These are phyloP conservation scores for Lasioglossum malachurum DNA, from an alignment of 2,888 invertebrate species.

Conservation along the genomic window DNA sequence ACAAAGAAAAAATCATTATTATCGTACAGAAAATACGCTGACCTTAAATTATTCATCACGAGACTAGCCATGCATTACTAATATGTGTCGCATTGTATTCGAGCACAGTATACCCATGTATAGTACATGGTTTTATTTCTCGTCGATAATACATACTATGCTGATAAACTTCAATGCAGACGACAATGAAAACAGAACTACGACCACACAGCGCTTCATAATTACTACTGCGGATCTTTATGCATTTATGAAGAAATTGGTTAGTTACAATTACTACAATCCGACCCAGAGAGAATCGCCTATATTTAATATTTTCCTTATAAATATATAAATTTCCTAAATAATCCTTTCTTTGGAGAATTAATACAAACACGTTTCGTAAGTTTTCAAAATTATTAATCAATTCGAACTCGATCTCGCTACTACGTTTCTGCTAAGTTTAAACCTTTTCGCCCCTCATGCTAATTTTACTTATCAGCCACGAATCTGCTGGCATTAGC, in stretches of 20 bases:
- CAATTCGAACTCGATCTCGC: too few relatives aligned
- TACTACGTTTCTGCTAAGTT: neutral
- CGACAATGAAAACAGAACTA: neutral
- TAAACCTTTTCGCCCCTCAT: neutral
- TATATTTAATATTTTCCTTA: too few relatives aligned
- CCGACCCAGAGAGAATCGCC: neutral
- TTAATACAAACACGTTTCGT: too few relatives aligned
- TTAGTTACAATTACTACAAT: neutral
- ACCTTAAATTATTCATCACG: slow-evolving; percentile 8
- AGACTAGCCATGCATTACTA: neutral
- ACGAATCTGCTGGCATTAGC: neutral
- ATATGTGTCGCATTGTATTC: neutral
- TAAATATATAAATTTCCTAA: too few relatives aligned
- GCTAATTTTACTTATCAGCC: neutral
- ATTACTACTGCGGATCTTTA: neutral
- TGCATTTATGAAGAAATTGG: too few relatives aligned
- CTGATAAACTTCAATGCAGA: neutral
- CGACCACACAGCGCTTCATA: neutral
- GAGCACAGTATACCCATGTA: neutral
- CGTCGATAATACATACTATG: neutral
- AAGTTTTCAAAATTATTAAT: too few relatives aligned
- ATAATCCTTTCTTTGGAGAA: too few relatives aligned
- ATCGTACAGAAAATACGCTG: neutral
- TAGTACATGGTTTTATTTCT: neutral
- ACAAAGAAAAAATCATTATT: neutral